A percentile compares a stretch with the other conserved stretches of the same genome.
These are phyloP conservation scores for Ostrea edulis DNA, from an alignment of 1,140 invertebrate species.

Conservation along the genomic window DNA sequence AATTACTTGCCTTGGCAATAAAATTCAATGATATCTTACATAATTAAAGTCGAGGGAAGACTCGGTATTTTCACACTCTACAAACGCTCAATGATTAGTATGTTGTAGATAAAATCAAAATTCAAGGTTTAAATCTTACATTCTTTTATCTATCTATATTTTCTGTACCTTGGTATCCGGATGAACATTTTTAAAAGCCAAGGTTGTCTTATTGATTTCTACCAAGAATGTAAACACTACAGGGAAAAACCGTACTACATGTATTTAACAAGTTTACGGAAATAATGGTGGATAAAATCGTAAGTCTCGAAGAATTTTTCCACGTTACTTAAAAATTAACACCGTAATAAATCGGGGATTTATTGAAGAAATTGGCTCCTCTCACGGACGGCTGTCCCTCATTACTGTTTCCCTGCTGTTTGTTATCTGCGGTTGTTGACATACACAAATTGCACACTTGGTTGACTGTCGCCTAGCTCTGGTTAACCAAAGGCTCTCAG, in stretches of 20 bases:
- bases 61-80: too few species aligned
- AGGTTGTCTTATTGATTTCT: not conserved
- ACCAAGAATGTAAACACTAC: not conserved
- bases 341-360: not conserved
- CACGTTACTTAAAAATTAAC: not conserved
- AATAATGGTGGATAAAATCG: not conserved
- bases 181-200: conserved; percentile 3
- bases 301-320: not conserved
- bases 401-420: not conserved
- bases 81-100: too few species aligned
- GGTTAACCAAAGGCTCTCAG: conserved; percentile 16
- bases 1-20: too few species aligned
- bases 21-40: too few species aligned
- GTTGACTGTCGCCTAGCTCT: conserved; percentile 4
- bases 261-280: too few species aligned
- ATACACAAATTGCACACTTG: conserved; percentile 36
- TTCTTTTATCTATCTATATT: too few species aligned
- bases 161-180: not conserved
- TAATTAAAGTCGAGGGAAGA: too few species aligned
- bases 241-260: too few species aligned
- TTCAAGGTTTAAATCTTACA: too few species aligned
- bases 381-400: not conserved
- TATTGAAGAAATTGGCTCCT: not conserved
- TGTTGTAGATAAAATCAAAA: too few species aligned
- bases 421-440: conserved; percentile 23